A percentile compares a stretch with the other conserved stretches of the same genome.
These are phyloP conservation scores for Ctenosaura bakeri DNA, from an alignment of 2,797 vertebrate species.

Conservation along the genomic window DNA sequence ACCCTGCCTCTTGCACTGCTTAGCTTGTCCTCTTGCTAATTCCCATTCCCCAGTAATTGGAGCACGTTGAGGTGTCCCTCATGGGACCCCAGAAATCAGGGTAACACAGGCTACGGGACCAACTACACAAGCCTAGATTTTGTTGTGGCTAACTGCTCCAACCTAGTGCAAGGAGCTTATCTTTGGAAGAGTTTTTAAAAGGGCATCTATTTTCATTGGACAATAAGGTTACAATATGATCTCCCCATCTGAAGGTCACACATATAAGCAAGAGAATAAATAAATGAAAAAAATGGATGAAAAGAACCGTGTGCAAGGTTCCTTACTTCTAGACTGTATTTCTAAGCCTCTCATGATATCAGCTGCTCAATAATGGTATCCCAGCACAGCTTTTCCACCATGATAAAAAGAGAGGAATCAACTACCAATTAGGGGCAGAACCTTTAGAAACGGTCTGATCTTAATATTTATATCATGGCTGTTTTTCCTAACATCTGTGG, in stretches of 20 bases:
- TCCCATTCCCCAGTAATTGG: no score
- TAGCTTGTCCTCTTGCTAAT: no score
- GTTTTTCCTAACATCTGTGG: not conserved
- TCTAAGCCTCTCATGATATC: not conserved
- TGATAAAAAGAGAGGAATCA: conserved; percentile 7
- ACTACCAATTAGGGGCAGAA: not conserved
- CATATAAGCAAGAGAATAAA: not conserved
- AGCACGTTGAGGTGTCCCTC: no score
- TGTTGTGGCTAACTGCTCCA: no score
- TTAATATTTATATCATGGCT: not conserved
- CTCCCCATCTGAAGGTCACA: not conserved
- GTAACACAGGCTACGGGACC: not conserved
- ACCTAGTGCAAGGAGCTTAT: not conserved
- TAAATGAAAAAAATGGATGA: conserved; percentile 7
- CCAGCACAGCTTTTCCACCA: not conserved
- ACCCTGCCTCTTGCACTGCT: no score
- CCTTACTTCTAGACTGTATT: not conserved
- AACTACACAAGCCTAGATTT: no score
- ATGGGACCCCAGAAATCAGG: no score
- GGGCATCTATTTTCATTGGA: not conserved
- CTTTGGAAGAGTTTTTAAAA: not conserved
- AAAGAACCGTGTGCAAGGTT: not conserved
- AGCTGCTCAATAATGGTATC: conserved; percentile 20
- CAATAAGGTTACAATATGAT: not conserved
- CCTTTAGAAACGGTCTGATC: not conserved